Evolutionary conservation across 2,797 vertebrate genomes (phyloP).

Genomic region (Danio kyathit): DNA sequence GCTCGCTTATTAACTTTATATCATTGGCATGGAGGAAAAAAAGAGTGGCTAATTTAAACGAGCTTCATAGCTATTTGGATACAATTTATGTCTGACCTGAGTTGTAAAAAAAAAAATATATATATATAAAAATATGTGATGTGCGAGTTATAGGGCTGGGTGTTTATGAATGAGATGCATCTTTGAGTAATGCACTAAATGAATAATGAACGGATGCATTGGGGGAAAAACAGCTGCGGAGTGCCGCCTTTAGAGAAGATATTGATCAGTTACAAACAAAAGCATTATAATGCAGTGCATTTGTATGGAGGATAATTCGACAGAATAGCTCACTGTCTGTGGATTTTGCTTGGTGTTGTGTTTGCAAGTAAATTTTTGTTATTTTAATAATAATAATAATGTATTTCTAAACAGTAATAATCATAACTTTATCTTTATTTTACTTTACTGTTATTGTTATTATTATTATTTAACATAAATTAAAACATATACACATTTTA

Average conservation of each 20-base stretch:
- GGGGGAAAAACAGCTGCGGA: background rate
- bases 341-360: background rate
- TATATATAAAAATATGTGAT: background rate
- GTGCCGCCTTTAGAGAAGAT: background rate
- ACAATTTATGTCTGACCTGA: background rate
- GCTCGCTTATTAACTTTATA: slow-evolving; percentile 61
- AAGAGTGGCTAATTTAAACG: slow-evolving; percentile 50
- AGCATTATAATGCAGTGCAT: background rate
- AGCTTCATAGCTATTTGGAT: background rate
- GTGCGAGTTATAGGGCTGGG: background rate
- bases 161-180: slow-evolving; percentile 22
- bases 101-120: background rate
- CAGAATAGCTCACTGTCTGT: background rate
- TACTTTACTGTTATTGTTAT: background rate
- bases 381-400: too few relatives aligned
- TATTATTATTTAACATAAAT: too few relatives aligned
- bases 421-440: too few relatives aligned
- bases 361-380: background rate
- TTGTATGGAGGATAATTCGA: background rate
- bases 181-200: slow-evolving; percentile 14
- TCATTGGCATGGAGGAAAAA: slow-evolving; percentile 37
- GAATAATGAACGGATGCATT: slow-evolving; percentile 14
- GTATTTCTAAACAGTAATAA: background rate
- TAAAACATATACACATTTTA: too few relatives aligned
- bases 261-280: slow-evolving; percentile 9